Conservation (phyloP, 2,888 invertebrate species). For the Candidula unifasciata region DNA sequence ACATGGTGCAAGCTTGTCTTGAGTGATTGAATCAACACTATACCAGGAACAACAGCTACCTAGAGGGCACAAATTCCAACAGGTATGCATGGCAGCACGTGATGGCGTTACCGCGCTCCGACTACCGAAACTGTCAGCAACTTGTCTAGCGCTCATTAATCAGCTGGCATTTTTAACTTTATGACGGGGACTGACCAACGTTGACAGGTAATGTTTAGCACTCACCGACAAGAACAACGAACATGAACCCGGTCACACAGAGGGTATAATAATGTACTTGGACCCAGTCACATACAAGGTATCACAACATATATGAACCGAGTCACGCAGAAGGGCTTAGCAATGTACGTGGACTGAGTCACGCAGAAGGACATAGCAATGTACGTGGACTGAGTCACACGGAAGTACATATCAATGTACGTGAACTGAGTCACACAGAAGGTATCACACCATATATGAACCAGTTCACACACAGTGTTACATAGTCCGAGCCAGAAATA, state of each 20-base stretch:
- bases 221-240: background rate
- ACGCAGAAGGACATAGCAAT: too few relatives aligned
- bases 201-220: background rate
- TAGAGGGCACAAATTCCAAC: background rate
- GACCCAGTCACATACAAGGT: too few relatives aligned
- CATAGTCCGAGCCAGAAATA: too few relatives aligned
- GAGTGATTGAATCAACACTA: background rate
- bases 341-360: too few relatives aligned
- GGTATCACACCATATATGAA: too few relatives aligned
- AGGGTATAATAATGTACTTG: too few relatives aligned
- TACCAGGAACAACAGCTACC: background rate
- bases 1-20: background rate
- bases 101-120: background rate
- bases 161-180: background rate
- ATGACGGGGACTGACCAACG: background rate
- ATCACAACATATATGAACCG: too few relatives aligned
- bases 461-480: too few relatives aligned
- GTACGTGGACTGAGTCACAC: too few relatives aligned
- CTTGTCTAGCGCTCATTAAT: background rate
- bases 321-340: too few relatives aligned
- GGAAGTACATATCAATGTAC: too few relatives aligned
- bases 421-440: too few relatives aligned
- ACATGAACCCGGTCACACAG: background rate
- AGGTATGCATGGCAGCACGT: background rate
- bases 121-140: slow-evolving; percentile 16